These are phyloP conservation scores for Amiota mariae DNA, from an alignment of 2,888 invertebrate species.

Conservation along the genomic window DNA sequence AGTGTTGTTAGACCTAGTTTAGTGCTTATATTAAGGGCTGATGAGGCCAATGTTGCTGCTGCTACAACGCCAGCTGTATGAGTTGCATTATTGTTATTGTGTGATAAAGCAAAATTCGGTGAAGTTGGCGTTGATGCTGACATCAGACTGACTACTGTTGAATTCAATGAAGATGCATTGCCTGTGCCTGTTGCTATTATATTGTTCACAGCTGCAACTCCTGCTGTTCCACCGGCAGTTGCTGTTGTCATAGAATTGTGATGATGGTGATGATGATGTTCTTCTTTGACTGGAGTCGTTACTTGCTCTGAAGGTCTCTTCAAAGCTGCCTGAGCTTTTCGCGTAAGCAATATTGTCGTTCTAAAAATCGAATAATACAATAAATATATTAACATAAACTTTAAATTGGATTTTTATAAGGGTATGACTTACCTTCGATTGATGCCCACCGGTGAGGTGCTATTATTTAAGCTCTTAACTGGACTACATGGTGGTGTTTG, in stretches of 20 bases:
- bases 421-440: constrained; percentile 69
- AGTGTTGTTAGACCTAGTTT: constrained; percentile 55
- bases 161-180: constrained; percentile 52
- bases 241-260: constrained; percentile 55
- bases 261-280: constrained; percentile 62
- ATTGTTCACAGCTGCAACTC: not conserved
- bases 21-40: constrained; percentile 56
- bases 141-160: constrained; percentile 41
- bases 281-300: constrained; percentile 68
- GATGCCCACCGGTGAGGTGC: constrained; percentile 73
- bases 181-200: constrained; percentile 43
- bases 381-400: too few relatives aligned
- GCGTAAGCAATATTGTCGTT: constrained; percentile 85
- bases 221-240: constrained; percentile 44
- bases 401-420: not conserved
- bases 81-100: constrained; percentile 51
- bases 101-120: constrained; percentile 50
- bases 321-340: constrained; percentile 79
- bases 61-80: constrained; percentile 52
- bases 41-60: constrained; percentile 49
- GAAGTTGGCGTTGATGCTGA: constrained; percentile 46
- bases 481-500: constrained; percentile 74
- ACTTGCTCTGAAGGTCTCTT: constrained; percentile 71
- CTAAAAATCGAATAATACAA: constrained; percentile 67
- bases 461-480: constrained; percentile 71